Conservation (phyloP, 1,140 invertebrate species). For the Brachionus asplanchnoidis region DNA sequence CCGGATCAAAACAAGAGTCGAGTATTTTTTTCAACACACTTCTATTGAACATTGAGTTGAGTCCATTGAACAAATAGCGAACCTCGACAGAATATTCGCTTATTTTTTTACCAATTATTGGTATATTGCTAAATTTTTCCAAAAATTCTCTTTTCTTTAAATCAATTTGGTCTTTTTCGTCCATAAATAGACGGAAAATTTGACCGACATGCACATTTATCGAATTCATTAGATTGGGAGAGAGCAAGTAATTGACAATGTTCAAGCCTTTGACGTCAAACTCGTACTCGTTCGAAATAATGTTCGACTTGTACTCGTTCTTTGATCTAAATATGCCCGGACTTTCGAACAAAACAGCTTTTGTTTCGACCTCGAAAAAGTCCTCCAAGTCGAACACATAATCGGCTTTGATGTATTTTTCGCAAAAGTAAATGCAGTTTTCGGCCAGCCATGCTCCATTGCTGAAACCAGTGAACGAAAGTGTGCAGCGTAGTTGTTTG, state of each 20-base stretch:
- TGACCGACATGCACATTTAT: neutral
- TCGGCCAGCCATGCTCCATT: neutral
- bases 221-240: neutral
- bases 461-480: neutral
- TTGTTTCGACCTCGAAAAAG: neutral
- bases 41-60: neutral
- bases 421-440: conserved; percentile 9
- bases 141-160: neutral
- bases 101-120: neutral
- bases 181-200: neutral
- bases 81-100: neutral
- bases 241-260: neutral
- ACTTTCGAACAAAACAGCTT: neutral
- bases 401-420: neutral
- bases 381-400: neutral
- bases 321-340: neutral
- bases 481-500: neutral
- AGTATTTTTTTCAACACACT: neutral
- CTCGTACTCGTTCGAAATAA: neutral
- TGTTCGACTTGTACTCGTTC: neutral
- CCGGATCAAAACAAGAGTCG: neutral
- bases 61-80: neutral
- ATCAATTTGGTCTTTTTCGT: neutral
- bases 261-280: neutral
- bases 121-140: neutral